Evolutionary conservation across 2,113 vertebrate genomes (phyloP), one percentile per base, ranked within the genome.

Genomic region (Lasiurus cinereus): DNA sequence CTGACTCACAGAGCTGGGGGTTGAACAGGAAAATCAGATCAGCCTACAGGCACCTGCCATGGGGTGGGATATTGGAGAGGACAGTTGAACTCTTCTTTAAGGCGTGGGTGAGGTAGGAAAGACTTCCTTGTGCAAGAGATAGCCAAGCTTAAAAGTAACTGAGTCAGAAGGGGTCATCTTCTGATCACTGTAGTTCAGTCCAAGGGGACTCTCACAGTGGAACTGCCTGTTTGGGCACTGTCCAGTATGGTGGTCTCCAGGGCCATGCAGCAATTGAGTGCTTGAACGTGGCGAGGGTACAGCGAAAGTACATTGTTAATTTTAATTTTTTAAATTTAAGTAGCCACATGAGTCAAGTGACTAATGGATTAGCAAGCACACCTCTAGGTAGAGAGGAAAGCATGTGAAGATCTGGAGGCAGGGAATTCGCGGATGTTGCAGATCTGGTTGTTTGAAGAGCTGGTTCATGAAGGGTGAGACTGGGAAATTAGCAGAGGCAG

Each of bases 261-360:
- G 22, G 43, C 62, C 12, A 19, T 1, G 4, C 4, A 22, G 21
- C 46, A 12, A 31, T 0, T 5, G 8, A 46, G 8, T 22, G 6
- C 12, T 88, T 66, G 24, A 93, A 76, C 14, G 27, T 70, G 11
- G 24, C 3, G 31, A 62, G 33, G 24, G 10, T 0, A 62, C 31
- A 5, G 1, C 88, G 13, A 9, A 33, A 29, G 0, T 27, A 52
- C 10, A 29, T 11, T 33, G 10, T 24, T 52, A 59, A 56, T 56
- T 12, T 86, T 83, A n/a, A 22, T 67, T 54, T 92, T 73, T n/a
- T 70, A 5, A 36, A 46, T 72, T 66, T 87, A 22, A 93, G 50
- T 3, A 87, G 24, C 5, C 48, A 13, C 31, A n/a, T 10, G 15
- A 72, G 22, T 7, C 48, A 8, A 7, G 22, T 50, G 59, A 15